Conservation (phyloP, 2,113 vertebrate genomes). For the Hipposideros armiger region DNA sequence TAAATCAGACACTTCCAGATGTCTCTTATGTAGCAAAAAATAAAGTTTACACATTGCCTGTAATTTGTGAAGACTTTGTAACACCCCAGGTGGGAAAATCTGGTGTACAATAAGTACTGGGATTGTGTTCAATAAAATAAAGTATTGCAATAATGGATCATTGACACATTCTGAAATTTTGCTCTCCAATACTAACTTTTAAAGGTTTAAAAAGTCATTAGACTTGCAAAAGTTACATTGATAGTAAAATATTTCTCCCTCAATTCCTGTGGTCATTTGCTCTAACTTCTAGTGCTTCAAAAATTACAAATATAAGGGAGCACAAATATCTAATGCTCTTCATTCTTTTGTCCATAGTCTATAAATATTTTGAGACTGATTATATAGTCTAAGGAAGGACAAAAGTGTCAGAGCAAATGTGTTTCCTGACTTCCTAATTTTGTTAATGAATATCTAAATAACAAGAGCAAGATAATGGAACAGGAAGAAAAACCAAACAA, state of each 20-base stretch:
- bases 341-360: not conserved
- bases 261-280: not conserved
- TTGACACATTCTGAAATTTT: not conserved
- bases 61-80: not conserved
- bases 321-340: conserved; percentile 1
- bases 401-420: not conserved
- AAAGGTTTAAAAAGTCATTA: conserved; percentile 30
- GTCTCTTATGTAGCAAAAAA: not conserved
- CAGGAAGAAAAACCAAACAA: conserved; percentile 13
- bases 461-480: not conserved
- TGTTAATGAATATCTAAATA: conserved; percentile 41
- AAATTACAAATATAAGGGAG: not conserved
- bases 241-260: conserved; percentile 34
- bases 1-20: not conserved
- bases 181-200: not conserved
- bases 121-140: not conserved
- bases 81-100: not conserved
- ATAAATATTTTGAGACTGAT: conserved; percentile 53
- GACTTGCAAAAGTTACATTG: not conserved
- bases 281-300: conserved; percentile 3
- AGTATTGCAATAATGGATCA: not conserved
- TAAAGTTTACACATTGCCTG: not conserved
- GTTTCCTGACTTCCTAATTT: conserved; percentile 4
- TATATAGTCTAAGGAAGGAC: not conserved
- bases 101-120: not conserved